Conservation (phyloP, 2,888 invertebrate genomes). For the Xestia rhomboidea region DNA sequence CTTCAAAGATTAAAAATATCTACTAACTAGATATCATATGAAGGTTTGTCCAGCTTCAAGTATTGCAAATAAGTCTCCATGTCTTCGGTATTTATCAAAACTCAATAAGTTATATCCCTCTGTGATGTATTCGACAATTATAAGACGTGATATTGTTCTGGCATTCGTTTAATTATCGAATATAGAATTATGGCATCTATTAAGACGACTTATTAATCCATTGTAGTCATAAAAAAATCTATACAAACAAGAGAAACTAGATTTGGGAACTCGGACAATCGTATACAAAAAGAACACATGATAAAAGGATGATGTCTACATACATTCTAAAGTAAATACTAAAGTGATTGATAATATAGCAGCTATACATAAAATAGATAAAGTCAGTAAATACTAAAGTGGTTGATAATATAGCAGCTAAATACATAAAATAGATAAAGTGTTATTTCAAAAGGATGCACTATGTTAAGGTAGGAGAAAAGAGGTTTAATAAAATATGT, state of each 20-base stretch:
- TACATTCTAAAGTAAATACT: slow-evolving; percentile 24
- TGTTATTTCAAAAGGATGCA: slow-evolving; percentile 51
- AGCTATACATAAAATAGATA: slow-evolving; percentile 45
- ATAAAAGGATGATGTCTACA: not conserved
- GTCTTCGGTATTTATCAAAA: not conserved
- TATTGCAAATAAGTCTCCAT: slow-evolving; percentile 9
- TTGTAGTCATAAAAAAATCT: not conserved
- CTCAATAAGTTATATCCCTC: not conserved
- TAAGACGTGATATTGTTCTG: not conserved
- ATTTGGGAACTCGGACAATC: not conserved
- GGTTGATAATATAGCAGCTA: slow-evolving; percentile 45
- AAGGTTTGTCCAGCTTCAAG: slow-evolving; percentile 36
- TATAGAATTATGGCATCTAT: not conserved
- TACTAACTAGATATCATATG: slow-evolving; percentile 46
- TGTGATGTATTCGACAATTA: no score
- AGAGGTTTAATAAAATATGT: slow-evolving; percentile 31
- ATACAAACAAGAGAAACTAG: not conserved
- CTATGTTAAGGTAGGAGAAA: slow-evolving; percentile 24
- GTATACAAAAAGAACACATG: not conserved
- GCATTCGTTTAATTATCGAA: not conserved
- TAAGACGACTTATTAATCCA: not conserved
- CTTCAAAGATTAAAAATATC: slow-evolving; percentile 48
- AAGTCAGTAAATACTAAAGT: slow-evolving; percentile 9
- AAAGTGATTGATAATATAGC: slow-evolving; percentile 38
- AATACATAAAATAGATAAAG: slow-evolving; percentile 38